Base-by-base conservation (phyloP, 2,888 invertebrate species). In the Pasiphila rectangulata region DNA sequence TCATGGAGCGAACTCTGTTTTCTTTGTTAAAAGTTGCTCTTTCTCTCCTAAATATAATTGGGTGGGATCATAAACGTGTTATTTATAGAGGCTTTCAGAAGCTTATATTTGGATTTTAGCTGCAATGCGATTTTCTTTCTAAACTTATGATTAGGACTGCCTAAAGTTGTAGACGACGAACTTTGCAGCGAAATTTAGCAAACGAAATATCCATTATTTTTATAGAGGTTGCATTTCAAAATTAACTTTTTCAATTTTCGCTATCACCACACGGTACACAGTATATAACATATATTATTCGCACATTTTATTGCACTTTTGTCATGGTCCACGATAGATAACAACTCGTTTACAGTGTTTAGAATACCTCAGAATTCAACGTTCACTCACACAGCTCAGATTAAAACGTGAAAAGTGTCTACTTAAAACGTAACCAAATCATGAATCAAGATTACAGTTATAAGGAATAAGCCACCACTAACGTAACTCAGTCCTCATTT, bases 41-140 rank as follows among this genome's bases (percentile, higher is more conserved):
- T 45, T 42, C 41, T 38, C 49, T 37, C 21, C 12, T 36, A 20
- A 38, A 41, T 41, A 45, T 49, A 45, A 45, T 45, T 45, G 50
- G 32, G 37, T 41, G 41, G 36, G 20, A 25, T 32, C 29, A 41
- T 49, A 45, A 49, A 30, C 45, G 24, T 23, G 29, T 44, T 36
- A 44, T 49, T 48, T 40, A 44, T 40, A 25, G 36, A 29, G 24
- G 35, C 10, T 41, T 37, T 44, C 15, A 30, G 35, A 36, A 44
- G 32, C 25, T 39, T 38, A 7, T 25, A 32, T 32, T 43, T 4
- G 13, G 16, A 20, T 21, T 36, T 46, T 27, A 19, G 24, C 30
- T 13, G 24, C 10, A 19, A 32, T 32, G 16, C 17, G n/a, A 19
- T 10, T 32, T 19, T 32, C 17, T 19, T 32, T 32, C 17, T 19